Evolutionary conservation across 1,140 invertebrate genomes (phyloP), one percentile per base, ranked within the genome.

Genomic region (Oncopeltus fasciatus): DNA sequence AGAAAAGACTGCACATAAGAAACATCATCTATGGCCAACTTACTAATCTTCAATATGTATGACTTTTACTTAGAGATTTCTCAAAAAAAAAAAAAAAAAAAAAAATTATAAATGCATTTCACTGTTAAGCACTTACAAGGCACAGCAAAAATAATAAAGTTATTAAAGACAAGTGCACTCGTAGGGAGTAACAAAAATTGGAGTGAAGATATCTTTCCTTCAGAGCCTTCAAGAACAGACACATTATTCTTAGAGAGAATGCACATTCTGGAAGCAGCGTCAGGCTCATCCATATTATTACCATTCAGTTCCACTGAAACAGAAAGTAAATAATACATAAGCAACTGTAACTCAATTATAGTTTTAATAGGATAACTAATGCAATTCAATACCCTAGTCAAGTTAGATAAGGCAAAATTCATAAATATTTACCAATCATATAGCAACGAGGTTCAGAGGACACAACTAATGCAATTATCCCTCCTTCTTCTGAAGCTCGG

Each of bases 161-260:
- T 56, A 28, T 59, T 63, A 26, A 63, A 63, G 43, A 63, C 57
- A 24, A 63, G 46, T n/a, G 57, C 62, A 31, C 38, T 49, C 1
- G 57, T 29, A 2, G 57, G 57, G 12, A 63, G 21, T n/a, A 59
- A 26, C 8, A 63, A 21, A 29, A 63, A 63, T 38, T 51, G 38
- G 8, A 63, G 44, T 14, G n/a, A 24, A 27, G 57, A 18, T n/a
- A 63, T 49, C 49, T 63, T 57, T 26, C 61, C 61, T 21, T 51
- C 18, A n/a, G 38, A 43, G 26, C 24, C 26, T 49, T 63, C 62
- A 59, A 63, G 24, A 31, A 59, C 44, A 12, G 29, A 18, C n/a
- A 63, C 21, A 26, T 63, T 53, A 26, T 57, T 49, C 16, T 31
- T 31, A 46, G 56, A 28, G 18, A 63, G 44, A 28, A 49, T 24